These are phyloP conservation scores for Siniperca knerii DNA, from an alignment of 2,113 vertebrate genomes.

Conservation along the genomic window DNA sequence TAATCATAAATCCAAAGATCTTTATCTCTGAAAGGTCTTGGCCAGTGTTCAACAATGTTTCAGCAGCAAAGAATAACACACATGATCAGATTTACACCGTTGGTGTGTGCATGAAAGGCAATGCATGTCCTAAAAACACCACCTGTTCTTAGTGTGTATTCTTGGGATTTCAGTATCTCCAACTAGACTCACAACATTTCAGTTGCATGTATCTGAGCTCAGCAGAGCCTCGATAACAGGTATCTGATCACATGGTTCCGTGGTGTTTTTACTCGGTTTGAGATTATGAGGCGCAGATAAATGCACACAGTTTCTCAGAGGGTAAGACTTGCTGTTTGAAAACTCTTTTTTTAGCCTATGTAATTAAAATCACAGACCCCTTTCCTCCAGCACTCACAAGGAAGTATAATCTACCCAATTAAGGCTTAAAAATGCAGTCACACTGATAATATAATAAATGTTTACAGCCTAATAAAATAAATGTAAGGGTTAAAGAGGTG, in stretches of 20 bases:
- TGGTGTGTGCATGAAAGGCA: slow-evolving; percentile 8
- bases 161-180: slow-evolving; percentile 7
- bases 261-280: neutral
- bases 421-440: slow-evolving; percentile 48
- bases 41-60: neutral
- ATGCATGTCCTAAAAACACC: slow-evolving; percentile 15
- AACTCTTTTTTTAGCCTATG: slow-evolving; percentile 29
- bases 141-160: neutral
- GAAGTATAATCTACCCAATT: slow-evolving; percentile 51
- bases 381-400: slow-evolving; percentile 28
- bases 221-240: slow-evolving; percentile 19
- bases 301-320: slow-evolving; percentile 24
- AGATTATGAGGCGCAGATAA: slow-evolving; percentile 29
- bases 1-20: neutral
- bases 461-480: slow-evolving; percentile 57
- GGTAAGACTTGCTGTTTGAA: slow-evolving; percentile 24
- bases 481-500: slow-evolving; percentile 41
- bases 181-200: slow-evolving; percentile 12
- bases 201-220: neutral
- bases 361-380: slow-evolving; percentile 59
- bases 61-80: neutral
- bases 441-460: slow-evolving; percentile 57
- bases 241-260: slow-evolving; percentile 24
- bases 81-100: neutral
- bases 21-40: neutral